A percentile compares a stretch with the other conserved stretches of the same genome.
phyloP scores from a whole-genome alignment of 2,888 invertebrate genomes.

The Drosophila picticornis region DNA sequence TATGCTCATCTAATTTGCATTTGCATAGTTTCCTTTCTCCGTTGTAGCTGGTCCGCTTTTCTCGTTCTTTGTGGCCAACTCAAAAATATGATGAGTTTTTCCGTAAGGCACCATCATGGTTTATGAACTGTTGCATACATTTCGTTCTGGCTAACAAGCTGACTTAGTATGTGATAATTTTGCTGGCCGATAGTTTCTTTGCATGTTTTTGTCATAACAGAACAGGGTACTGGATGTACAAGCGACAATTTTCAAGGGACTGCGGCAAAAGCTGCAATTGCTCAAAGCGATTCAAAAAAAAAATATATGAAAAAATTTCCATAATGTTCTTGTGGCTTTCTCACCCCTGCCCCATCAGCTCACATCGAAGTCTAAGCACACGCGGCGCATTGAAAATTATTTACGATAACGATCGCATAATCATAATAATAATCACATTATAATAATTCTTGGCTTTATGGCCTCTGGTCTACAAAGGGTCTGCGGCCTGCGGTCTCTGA shows the following conservation, averaged over 20 bases:
- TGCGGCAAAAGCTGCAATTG: slow-evolving; percentile 57
- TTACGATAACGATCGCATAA: slow-evolving; percentile 82
- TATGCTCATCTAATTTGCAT: slow-evolving; percentile 76
- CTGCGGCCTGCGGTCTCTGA: slow-evolving; percentile 31
- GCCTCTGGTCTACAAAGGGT: slow-evolving; percentile 42
- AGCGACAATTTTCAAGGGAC: slow-evolving; percentile 36
- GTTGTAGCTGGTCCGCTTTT: slow-evolving; percentile 17
- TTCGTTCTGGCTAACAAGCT: slow-evolving; percentile 68
- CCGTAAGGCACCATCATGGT: slow-evolving; percentile 46
- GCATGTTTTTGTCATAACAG: slow-evolving; percentile 70
- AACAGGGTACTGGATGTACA: slow-evolving; percentile 7
- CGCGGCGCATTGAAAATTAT: slow-evolving; percentile 78
- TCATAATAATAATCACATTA: slow-evolving; percentile 82
- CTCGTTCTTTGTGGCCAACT: slow-evolving; percentile 48
- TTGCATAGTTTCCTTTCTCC: slow-evolving; percentile 62
- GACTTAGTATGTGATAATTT: slow-evolving; percentile 81
- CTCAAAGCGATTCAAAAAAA: slow-evolving; percentile 40
- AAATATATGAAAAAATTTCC: slow-evolving; percentile 53
- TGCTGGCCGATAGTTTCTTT: slow-evolving; percentile 72
- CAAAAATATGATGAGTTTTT: slow-evolving; percentile 69
- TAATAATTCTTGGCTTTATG: slow-evolving; percentile 81
- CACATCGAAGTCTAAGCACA: slow-evolving; percentile 72
- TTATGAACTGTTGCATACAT: slow-evolving; percentile 80
- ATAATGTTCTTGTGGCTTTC: slow-evolving; percentile 52
- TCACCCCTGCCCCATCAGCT: not conserved